Conservation (phyloP, 2,797 vertebrate genomes). For the Sebastes oblongus region DNA sequence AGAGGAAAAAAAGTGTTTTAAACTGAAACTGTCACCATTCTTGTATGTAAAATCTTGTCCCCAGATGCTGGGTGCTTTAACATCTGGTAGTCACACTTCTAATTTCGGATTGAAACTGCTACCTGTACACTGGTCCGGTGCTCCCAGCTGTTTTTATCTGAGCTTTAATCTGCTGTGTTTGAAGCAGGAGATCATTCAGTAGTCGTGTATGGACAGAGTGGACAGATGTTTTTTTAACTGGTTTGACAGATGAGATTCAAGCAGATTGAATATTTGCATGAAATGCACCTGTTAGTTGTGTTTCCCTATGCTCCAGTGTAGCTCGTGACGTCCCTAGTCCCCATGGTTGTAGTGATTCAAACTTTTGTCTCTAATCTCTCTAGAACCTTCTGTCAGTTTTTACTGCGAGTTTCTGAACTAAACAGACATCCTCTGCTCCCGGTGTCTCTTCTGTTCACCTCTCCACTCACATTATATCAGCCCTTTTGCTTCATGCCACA, state of each 20-base stretch:
- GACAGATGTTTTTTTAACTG: neutral
- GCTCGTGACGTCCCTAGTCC: neutral
- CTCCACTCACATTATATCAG: neutral
- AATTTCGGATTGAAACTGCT: neutral
- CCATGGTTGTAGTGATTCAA: neutral
- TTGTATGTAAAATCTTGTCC: no score
- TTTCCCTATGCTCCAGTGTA: no score
- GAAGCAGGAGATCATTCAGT: neutral
- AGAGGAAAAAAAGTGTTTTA: rapidly evolving
- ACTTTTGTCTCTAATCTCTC: neutral
- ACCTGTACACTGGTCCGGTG: neutral
- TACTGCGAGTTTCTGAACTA: neutral
- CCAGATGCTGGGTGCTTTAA: no score
- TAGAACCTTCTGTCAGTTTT: neutral
- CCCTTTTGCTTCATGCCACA: neutral
- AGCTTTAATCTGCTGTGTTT: neutral
- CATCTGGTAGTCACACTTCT: neutral
- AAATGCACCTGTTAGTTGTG: neutral
- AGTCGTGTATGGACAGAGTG: no score
- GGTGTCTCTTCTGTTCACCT: neutral
- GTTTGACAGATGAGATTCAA: neutral
- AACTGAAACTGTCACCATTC: no score
- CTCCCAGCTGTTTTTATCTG: slow-evolving; percentile 5
- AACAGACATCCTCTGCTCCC: neutral
- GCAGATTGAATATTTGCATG: slow-evolving; percentile 32